Conservation (phyloP, 2,113 vertebrate species). For the Myiozetetes cayanensis region DNA sequence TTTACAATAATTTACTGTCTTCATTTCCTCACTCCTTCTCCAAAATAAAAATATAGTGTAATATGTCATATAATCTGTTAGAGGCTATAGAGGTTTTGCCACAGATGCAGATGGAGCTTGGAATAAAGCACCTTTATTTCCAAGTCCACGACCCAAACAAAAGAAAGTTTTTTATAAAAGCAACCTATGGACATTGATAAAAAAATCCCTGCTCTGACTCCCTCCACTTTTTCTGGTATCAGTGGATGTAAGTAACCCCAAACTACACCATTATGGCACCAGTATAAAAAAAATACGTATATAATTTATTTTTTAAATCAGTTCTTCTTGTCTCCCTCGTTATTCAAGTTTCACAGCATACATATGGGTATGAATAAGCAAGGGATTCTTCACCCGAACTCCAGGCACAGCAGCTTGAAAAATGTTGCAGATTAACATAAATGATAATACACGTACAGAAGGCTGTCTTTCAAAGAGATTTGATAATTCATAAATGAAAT, state of each 20-base stretch:
- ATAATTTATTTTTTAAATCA: background rate
- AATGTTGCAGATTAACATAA: constrained; percentile 1
- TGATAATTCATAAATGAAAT: constrained; percentile 4
- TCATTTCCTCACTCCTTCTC: background rate
- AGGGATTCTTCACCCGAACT: constrained; percentile 22
- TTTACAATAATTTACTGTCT: background rate
- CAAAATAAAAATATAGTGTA: background rate
- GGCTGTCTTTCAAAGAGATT: constrained; percentile 34
- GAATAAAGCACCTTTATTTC: background rate
- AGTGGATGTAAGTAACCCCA: background rate
- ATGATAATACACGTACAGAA: background rate
- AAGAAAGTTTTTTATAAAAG: background rate
- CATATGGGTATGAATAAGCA: constrained; percentile 34
- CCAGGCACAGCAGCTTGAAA: constrained; percentile 40
- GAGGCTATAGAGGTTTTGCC: background rate
- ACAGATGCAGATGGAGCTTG: background rate
- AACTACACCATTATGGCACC: background rate
- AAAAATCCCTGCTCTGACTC: background rate
- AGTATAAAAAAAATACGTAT: background rate
- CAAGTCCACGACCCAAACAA: background rate
- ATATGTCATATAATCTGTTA: background rate
- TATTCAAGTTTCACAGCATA: background rate
- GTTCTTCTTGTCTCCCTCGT: background rate
- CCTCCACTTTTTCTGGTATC: background rate
- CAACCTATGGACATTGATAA: accelerated